Evolutionary conservation across 2,888 invertebrate species (phyloP).

Genomic region (Thelaira solivaga): DNA sequence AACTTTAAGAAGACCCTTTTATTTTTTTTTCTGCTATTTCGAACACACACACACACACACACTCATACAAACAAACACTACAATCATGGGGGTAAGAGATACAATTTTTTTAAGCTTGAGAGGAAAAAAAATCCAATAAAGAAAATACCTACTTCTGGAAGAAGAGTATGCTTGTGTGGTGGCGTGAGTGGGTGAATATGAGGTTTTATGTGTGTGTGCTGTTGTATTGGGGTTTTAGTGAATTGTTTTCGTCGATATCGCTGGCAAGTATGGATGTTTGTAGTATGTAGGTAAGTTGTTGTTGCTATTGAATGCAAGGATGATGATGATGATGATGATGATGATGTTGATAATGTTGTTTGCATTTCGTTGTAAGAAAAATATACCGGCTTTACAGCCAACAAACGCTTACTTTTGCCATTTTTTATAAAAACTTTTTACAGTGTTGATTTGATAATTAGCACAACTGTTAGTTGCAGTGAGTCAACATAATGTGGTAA

Average conservation of each 20-base stretch:
- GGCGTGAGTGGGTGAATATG: constrained; percentile 21
- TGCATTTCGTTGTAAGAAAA: constrained; percentile 24
- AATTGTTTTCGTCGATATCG: constrained; percentile 21
- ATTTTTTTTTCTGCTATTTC: constrained; percentile 8
- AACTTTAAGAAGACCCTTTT: constrained; percentile 44
- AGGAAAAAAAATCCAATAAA: constrained; percentile 21
- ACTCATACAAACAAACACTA: background rate
- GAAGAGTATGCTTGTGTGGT: background rate
- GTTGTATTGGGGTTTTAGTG: constrained; percentile 1
- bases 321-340: constrained; percentile 10
- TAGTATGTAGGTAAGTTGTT: constrained; percentile 6
- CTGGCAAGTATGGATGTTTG: background rate
- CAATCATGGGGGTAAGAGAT: constrained; percentile 48
- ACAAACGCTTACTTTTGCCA: constrained; percentile 12
- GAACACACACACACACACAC: constrained; percentile 27
- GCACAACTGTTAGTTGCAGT: background rate
- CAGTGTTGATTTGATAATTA: background rate
- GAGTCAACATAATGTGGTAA: too few species aligned
- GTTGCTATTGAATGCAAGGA: background rate
- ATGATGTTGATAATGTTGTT: constrained; percentile 27
- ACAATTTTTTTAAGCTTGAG: constrained; percentile 40
- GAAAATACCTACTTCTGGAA: background rate
- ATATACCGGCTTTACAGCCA: constrained; percentile 42
- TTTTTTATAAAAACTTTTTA: background rate
- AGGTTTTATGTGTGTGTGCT: background rate